A percentile compares a stretch with the other conserved stretches of the same genome.
These are phyloP conservation scores for Rhyacichthys aspro DNA, from an alignment of 2,797 vertebrate genomes.

Conservation along the genomic window DNA sequence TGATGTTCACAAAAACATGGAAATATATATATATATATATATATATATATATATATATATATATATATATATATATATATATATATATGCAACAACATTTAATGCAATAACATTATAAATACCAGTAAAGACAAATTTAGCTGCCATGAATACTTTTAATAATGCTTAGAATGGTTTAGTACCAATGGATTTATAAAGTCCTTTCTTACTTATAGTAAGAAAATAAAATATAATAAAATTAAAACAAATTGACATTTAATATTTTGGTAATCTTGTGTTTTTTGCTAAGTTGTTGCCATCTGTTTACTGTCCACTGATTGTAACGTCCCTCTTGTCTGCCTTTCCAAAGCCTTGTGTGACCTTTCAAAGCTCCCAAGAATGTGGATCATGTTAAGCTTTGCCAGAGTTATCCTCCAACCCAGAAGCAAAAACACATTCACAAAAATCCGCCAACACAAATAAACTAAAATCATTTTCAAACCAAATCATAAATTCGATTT, in stretches of 20 bases:
- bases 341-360: constrained; percentile 30
- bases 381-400: constrained; percentile 13
- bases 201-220: not conserved
- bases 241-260: constrained; percentile 15
- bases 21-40: no score
- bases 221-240: constrained; percentile 17
- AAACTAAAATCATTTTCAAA: no score
- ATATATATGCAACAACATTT: no score
- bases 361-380: constrained; percentile 28
- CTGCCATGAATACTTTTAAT: no score
- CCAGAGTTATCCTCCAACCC: constrained; percentile 16
- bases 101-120: no score
- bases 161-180: no score
- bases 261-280: constrained; percentile 8
- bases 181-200: not conserved
- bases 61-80: no score
- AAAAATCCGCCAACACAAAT: not conserved
- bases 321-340: constrained; percentile 12
- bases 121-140: no score
- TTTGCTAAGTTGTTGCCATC: constrained; percentile 7
- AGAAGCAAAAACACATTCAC: not conserved
- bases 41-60: no score
- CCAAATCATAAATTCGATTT: no score
- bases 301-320: not conserved
- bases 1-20: no score